Evolutionary conservation across 2,113 vertebrate genomes (phyloP).

Genomic region (Patagioenas fasciata): DNA sequence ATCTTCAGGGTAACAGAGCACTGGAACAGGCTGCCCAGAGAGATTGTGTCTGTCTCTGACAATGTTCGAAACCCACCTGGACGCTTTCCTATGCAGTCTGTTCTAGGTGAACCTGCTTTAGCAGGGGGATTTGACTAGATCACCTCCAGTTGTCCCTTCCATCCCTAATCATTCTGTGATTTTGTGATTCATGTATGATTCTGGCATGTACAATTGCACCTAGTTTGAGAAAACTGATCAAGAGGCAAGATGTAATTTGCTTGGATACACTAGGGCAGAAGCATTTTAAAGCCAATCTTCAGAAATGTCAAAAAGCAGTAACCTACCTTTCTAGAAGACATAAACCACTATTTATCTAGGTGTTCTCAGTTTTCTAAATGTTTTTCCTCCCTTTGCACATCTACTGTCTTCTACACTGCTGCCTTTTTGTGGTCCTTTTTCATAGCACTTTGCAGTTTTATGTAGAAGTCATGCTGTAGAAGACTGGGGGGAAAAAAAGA

Average conservation of each 20-base stretch:
- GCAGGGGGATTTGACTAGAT: too few species aligned
- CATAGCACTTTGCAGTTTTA: neutral
- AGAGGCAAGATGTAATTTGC: accelerated
- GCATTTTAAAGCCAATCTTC: neutral
- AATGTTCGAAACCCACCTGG: too few species aligned
- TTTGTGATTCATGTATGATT: neutral
- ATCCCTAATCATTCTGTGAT: too few species aligned
- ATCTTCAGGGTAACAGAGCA: too few species aligned
- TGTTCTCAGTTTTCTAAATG: neutral
- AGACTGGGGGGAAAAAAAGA: too few species aligned
- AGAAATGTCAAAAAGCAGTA: neutral
- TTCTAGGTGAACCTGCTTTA: too few species aligned
- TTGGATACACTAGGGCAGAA: neutral
- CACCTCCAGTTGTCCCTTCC: too few species aligned
- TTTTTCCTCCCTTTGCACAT: neutral
- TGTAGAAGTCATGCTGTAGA: accelerated
- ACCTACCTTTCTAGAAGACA: neutral
- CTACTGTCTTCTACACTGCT: neutral
- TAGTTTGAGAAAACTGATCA: neutral
- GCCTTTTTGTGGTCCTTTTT: neutral
- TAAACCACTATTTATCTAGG: neutral
- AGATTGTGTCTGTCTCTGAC: too few species aligned
- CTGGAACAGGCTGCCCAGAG: too few species aligned
- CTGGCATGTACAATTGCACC: neutral
- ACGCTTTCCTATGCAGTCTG: too few species aligned